A percentile compares a stretch with the other conserved stretches of the same genome.
These are phyloP conservation scores for Regulus satrapa DNA, from an alignment of 2,113 vertebrate species.

Conservation along the genomic window DNA sequence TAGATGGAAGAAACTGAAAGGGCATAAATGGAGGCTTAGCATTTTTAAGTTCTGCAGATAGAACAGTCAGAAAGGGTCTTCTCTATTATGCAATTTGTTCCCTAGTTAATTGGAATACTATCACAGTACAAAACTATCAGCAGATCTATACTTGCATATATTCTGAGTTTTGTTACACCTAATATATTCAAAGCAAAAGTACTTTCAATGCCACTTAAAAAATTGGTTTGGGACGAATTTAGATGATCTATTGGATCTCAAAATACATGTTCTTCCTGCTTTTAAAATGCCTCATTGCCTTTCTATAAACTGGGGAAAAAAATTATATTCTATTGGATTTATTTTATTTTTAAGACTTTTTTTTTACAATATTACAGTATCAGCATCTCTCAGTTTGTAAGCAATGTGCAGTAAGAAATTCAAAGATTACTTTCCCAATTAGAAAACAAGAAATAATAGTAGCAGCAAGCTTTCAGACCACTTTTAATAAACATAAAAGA, in stretches of 20 bases:
- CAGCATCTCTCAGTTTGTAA: neutral
- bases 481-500: neutral
- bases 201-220: conserved; percentile 49
- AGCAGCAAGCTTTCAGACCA: neutral
- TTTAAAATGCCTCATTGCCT: conserved; percentile 68
- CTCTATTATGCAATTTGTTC: neutral
- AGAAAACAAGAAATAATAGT: neutral
- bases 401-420: neutral
- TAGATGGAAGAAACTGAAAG: neutral
- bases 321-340: neutral
- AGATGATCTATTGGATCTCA: conserved; percentile 60
- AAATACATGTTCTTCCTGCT: conserved; percentile 63
- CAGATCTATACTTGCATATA: neutral
- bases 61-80: neutral
- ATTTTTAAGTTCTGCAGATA: neutral
- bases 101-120: neutral
- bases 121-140: neutral
- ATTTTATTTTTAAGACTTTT: conserved; percentile 9
- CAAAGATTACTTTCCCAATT: neutral
- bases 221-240: conserved; percentile 58
- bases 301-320: neutral
- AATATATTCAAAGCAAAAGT: conserved; percentile 47
- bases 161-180: conserved; percentile 17
- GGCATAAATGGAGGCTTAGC: neutral
- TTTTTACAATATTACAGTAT: neutral